Conservation (phyloP, 2,888 invertebrate genomes). For the Boloria selene region DNA sequence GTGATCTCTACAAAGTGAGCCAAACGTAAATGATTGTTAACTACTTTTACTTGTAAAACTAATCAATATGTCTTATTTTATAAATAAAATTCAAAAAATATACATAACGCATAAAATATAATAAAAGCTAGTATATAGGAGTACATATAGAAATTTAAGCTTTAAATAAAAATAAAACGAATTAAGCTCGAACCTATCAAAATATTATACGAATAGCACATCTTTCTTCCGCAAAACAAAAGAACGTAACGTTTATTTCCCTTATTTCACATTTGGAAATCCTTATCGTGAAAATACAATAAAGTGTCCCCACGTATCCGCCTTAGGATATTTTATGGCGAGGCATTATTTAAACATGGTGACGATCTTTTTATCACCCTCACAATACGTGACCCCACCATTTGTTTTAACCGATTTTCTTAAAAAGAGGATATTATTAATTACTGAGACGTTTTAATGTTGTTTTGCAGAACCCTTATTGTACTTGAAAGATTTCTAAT, state of each 20-base stretch:
- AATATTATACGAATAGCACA: background rate
- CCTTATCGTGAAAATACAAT: conserved; percentile 25
- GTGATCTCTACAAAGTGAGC: too few relatives aligned
- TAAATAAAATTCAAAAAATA: too few relatives aligned
- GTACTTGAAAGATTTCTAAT: too few relatives aligned
- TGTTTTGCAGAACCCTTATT: too few relatives aligned
- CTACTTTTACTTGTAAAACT: too few relatives aligned
- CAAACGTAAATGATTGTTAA: too few relatives aligned
- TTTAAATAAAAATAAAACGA: background rate
- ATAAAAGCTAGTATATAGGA: too few relatives aligned
- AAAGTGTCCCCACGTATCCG: conserved; percentile 33
- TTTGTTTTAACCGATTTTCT: conserved; percentile 13
- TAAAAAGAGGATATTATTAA: background rate
- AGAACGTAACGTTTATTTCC: conserved; percentile 21
- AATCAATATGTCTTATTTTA: too few relatives aligned
- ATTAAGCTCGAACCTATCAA: background rate
- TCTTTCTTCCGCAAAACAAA: conserved; percentile 3
- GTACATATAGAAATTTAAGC: too few relatives aligned
- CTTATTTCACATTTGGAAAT: conserved; percentile 17
- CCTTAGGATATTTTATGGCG: conserved; percentile 34
- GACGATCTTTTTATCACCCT: conserved; percentile 36
- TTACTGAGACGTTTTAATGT: too few relatives aligned
- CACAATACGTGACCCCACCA: conserved; percentile 30
- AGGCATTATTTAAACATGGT: conserved; percentile 36
- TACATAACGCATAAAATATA: too few relatives aligned